These are phyloP conservation scores for Microtus montanus DNA, from an alignment of 2,113 vertebrate genomes.

Conservation along the genomic window DNA sequence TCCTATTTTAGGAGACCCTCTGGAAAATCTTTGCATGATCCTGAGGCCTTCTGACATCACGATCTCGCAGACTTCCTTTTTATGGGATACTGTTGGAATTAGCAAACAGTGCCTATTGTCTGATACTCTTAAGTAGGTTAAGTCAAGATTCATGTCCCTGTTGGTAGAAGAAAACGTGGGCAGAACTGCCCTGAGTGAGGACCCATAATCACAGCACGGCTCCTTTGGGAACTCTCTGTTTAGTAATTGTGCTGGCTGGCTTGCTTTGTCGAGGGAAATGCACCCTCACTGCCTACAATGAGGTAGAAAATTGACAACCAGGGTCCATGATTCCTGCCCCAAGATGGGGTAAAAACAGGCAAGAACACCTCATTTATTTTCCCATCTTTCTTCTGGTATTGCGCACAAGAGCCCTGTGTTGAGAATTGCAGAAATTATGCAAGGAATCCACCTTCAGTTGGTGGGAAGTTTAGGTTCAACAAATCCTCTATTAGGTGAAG, in stretches of 20 bases:
- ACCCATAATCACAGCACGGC: not conserved
- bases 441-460: not conserved
- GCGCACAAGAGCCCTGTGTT: not conserved
- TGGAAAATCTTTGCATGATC: slow-evolving; percentile 49
- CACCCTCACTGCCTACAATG: not conserved
- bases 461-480: not conserved
- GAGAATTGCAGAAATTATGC: not conserved
- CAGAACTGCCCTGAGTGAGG: not conserved
- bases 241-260: not conserved
- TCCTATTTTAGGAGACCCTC: slow-evolving; percentile 65
- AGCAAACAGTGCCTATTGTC: slow-evolving; percentile 12
- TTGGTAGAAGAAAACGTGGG: not conserved
- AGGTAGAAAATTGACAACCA: not conserved
- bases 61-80: slow-evolving; percentile 19
- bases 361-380: not conserved
- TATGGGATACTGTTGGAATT: slow-evolving; percentile 59
- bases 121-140: slow-evolving; percentile 67
- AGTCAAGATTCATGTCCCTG: not conserved
- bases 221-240: slow-evolving; percentile 11
- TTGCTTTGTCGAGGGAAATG: slow-evolving; percentile 36
- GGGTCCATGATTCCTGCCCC: not conserved
- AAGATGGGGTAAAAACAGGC: not conserved
- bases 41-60: slow-evolving; percentile 43
- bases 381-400: rapidly evolving
- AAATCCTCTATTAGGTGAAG: not conserved